phyloP scores from a whole-genome alignment of 2,888 invertebrate species.

The Sphinx pinastri region DNA sequence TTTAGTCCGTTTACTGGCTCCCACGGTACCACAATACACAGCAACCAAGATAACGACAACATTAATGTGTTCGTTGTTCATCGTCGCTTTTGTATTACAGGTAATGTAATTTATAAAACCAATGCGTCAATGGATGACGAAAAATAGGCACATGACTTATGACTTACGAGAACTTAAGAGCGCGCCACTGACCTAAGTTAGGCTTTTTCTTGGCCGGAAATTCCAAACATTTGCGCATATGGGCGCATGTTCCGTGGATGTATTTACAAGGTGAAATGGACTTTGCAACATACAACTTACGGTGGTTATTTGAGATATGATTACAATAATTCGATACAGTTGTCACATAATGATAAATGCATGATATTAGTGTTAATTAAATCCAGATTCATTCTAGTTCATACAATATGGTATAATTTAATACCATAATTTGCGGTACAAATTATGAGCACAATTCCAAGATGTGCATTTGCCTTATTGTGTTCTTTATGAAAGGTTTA shows the following conservation, averaged over 20 bases:
- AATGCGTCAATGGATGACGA: background rate
- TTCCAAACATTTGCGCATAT: slow-evolving; percentile 22
- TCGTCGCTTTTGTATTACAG: background rate
- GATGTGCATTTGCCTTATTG: no score
- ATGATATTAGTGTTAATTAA: background rate
- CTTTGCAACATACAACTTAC: background rate
- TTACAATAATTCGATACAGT: slow-evolving; percentile 5
- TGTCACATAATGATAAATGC: background rate
- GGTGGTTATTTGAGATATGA: background rate
- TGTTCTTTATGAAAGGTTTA: no score
- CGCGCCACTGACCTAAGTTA: background rate
- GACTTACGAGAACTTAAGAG: background rate
- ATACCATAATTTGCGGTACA: no score
- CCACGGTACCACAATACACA: background rate
- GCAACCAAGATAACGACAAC: background rate
- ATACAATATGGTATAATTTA: no score
- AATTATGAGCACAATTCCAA: no score
- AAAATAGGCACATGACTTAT: background rate
- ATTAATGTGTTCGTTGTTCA: background rate
- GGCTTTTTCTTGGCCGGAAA: slow-evolving; percentile 22
- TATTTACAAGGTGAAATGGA: background rate
- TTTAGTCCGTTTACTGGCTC: slow-evolving; percentile 5
- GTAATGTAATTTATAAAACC: no score
- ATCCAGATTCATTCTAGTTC: no score
- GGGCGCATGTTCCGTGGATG: background rate